Base-by-base conservation (phyloP, 2,113 vertebrate genomes). In the Diphyllodes magnificus region DNA sequence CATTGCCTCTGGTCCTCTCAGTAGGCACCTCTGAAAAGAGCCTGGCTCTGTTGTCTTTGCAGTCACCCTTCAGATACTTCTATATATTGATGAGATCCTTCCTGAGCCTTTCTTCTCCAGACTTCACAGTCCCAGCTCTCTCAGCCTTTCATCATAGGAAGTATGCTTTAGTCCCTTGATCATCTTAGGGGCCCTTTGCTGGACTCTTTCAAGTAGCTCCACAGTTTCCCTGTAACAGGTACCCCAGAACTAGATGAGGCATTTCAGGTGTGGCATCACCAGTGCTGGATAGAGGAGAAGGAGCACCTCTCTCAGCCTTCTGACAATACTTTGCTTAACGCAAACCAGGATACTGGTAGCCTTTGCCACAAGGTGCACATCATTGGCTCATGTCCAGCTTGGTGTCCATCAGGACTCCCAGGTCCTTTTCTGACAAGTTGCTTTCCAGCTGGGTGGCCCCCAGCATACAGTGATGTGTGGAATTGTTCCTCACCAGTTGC, bases 321-420 rank as follows among this genome's bases (percentile, higher is more conserved):
- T 23, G 6, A 22, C 44, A 65, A 8, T 31, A 47, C 27, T 71
- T 57, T 16, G 35, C 14, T n/a, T 68, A 25, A 18, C 6, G 28
- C 33, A 25, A 39, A 33, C 47, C 53, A 81, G 51, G 31, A 77
- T 31, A 54, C 37, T 1, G 1, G 6, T 42, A 39, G 27, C 10
- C 10, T 12, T 21, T 89, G 40, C 35, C 8, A 10, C 50, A 70
- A 65, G 9, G 0, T 0, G 0, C 10, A 31, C 7, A 15, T 53
- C 4, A 3, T 14, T 60, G 40, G 8, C 19, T 5, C 6, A 3
- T 24, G 25, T 70, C 6, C 45, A 82, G 24, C 12, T 33, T 59
- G 18, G 9, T 35, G 24, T 63, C 57, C 23, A 57, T 7, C 39
- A 64, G 31, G 35, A 80, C 4, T 9, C 8, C 13, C 7, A 42